Conservation (phyloP, 2,797 vertebrate species). For the Sebastes wilsoni region DNA sequence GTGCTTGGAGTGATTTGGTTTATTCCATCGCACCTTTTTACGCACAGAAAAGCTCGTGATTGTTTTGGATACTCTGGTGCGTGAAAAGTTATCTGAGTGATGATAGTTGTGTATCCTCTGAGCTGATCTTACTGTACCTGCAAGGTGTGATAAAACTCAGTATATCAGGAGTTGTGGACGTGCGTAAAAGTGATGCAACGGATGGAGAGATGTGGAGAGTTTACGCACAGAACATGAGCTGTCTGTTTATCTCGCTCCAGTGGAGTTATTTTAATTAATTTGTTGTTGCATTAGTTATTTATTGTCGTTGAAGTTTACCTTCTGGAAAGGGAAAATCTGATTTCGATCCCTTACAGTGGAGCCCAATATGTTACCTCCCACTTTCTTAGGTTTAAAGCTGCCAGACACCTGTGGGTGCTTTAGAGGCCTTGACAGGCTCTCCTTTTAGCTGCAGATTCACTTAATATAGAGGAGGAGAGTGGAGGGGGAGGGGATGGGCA, state of each 20-base stretch:
- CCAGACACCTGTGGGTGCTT: constrained; percentile 76
- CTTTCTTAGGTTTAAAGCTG: constrained; percentile 23
- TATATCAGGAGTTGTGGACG: background rate
- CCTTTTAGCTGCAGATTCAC: constrained; percentile 67
- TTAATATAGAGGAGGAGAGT: constrained; percentile 43
- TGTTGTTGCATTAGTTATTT: background rate
- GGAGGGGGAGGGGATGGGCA: constrained; percentile 45
- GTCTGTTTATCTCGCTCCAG: background rate
- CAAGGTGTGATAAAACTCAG: background rate
- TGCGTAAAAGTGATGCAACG: constrained; percentile 50
- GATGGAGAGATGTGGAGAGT: constrained; percentile 25
- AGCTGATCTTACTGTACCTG: background rate
- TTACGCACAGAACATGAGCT: background rate
- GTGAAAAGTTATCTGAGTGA: background rate
- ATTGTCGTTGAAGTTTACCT: background rate
- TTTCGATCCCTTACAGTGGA: background rate
- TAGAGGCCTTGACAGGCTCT: constrained; percentile 55
- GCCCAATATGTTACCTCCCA: background rate
- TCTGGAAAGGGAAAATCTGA: background rate
- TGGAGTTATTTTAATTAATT: background rate
- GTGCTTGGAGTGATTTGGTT: background rate
- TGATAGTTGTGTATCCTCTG: background rate
- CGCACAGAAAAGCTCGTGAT: constrained; percentile 30
- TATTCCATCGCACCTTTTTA: constrained; percentile 47
- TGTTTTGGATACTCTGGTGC: background rate